A percentile compares a stretch with the other conserved stretches of the same genome.
phyloP scores from a whole-genome alignment of 30 jellyfish, hydroid and myxozoan genomes.

The Aurelia sp. region DNA sequence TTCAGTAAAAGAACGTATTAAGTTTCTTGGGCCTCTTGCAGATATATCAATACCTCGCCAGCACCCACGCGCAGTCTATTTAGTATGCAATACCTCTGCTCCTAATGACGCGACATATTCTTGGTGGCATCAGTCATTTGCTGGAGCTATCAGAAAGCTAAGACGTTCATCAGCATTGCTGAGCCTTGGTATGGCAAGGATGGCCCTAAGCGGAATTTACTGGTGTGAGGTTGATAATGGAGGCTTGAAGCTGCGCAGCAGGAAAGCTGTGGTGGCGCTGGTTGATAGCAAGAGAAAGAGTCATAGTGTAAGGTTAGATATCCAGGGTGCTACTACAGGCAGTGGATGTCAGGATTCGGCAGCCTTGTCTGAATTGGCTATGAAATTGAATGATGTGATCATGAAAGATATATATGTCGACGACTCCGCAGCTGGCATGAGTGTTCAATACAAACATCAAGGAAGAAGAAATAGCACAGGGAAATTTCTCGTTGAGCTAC shows the following conservation, averaged over 20 bases:
- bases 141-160: slow-evolving; percentile 31
- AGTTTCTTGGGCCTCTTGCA: slow-evolving; percentile 56
- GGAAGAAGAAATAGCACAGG: slow-evolving; percentile 2
- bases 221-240: slow-evolving; percentile 96
- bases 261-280: slow-evolving; percentile 77
- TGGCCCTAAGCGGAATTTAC: slow-evolving; percentile 62
- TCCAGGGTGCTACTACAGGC: slow-evolving; percentile 19
- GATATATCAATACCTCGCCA: slow-evolving; percentile 46
- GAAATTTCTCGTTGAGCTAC: slow-evolving; percentile 20
- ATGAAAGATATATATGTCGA: slow-evolving; percentile 14
- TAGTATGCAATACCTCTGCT: slow-evolving; percentile 80
- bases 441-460: not conserved
- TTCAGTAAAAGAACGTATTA: slow-evolving; percentile 16
- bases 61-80: slow-evolving; percentile 19
- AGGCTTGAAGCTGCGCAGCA: slow-evolving; percentile 57
- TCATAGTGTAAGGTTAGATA: slow-evolving; percentile 48
- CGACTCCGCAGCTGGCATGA: not conserved
- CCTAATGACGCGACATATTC: slow-evolving; percentile 30
- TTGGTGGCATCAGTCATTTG: slow-evolving; percentile 76
- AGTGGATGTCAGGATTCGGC: slow-evolving; percentile 26
- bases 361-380: not conserved
- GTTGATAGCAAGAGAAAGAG: slow-evolving; percentile 47
- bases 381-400: slow-evolving; percentile 6
- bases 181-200: slow-evolving; percentile 25
- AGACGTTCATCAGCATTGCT: slow-evolving; percentile 39